Percentiles rank a stretch among this genome's conserved stretches.
phyloP scores from a whole-genome alignment of 2,797 vertebrate species.

The Rhinella marina region DNA sequence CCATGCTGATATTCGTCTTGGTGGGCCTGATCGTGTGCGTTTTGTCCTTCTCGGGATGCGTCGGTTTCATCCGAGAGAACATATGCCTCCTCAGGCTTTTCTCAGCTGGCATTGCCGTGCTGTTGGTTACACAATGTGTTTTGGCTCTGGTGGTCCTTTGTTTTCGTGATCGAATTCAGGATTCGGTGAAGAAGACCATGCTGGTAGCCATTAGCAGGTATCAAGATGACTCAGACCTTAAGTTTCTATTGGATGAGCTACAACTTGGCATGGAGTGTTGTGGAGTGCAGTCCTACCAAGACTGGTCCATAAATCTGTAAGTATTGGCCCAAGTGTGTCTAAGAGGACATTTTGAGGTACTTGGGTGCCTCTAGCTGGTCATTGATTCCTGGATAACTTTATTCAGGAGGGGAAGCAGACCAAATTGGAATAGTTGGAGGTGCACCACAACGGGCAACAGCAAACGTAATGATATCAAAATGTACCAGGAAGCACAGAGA shows the following conservation, averaged over 20 bases:
- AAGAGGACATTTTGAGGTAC: no score
- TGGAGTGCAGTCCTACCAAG: conserved; percentile 82
- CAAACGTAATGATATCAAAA: neutral
- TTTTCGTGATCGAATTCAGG: conserved; percentile 74
- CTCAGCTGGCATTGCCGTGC: conserved; percentile 68
- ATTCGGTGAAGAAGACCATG: conserved; percentile 74
- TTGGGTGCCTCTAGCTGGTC: neutral
- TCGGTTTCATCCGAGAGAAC: conserved; percentile 84
- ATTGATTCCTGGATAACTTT: neutral
- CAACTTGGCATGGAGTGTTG: conserved; percentile 87
- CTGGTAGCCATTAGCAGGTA: conserved; percentile 79
- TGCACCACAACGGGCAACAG: neutral
- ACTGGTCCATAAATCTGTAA: conserved; percentile 90
- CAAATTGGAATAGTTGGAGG: neutral
- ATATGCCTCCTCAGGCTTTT: conserved; percentile 81
- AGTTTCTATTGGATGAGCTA: conserved; percentile 87
- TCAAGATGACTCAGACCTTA: conserved; percentile 86
- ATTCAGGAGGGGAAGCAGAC: neutral
- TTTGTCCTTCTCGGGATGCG: conserved; percentile 83
- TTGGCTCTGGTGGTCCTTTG: conserved; percentile 74
- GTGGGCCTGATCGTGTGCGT: conserved; percentile 73
- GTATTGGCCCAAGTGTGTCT: conserved; percentile 64
- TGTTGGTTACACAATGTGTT: conserved; percentile 76
- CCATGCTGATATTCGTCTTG: conserved; percentile 81
- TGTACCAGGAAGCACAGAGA: no score